Evolutionary conservation across 2,888 invertebrate species (phyloP).

Genomic region (Orthosia gracilis): DNA sequence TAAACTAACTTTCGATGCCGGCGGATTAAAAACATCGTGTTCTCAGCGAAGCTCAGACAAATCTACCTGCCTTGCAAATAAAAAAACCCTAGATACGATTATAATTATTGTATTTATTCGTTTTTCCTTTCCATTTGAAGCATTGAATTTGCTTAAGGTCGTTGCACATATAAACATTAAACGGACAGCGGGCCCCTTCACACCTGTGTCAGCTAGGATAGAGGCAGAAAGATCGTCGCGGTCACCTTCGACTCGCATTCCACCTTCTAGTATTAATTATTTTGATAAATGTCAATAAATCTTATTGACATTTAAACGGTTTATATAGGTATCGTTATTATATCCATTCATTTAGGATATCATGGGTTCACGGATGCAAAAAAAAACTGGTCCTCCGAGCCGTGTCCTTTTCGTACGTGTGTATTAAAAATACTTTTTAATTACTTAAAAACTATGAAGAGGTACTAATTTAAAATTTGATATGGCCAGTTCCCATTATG

Average conservation of each 20-base stretch:
- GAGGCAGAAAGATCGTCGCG: constrained; percentile 62
- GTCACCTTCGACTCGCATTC: constrained; percentile 70
- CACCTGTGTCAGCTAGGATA: constrained; percentile 67
- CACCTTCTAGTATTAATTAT: constrained; percentile 63
- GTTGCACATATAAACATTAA: constrained; percentile 59
- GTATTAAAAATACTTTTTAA: constrained; percentile 3
- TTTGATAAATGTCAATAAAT: constrained; percentile 58
- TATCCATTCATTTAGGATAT: constrained; percentile 35
- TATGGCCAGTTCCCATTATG: constrained; percentile 12
- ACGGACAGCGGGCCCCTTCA: constrained; percentile 71
- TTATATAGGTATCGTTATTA: constrained; percentile 29
- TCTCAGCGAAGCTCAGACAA: constrained; percentile 4
- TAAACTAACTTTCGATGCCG: constrained; percentile 40
- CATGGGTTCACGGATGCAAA: constrained; percentile 19
- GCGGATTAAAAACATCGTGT: not conserved
- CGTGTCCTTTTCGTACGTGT: not conserved
- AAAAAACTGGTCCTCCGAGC: constrained; percentile 57
- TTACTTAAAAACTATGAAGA: constrained; percentile 1
- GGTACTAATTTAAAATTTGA: not conserved
- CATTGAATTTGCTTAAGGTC: constrained; percentile 66
- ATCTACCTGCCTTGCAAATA: constrained; percentile 7
- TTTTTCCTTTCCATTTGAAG: constrained; percentile 48
- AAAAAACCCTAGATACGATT: constrained; percentile 18
- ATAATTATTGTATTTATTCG: not conserved
- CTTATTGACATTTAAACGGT: constrained; percentile 57